Conservation (phyloP, 1,140 invertebrate genomes). For the Sesamia nonagrioides region DNA sequence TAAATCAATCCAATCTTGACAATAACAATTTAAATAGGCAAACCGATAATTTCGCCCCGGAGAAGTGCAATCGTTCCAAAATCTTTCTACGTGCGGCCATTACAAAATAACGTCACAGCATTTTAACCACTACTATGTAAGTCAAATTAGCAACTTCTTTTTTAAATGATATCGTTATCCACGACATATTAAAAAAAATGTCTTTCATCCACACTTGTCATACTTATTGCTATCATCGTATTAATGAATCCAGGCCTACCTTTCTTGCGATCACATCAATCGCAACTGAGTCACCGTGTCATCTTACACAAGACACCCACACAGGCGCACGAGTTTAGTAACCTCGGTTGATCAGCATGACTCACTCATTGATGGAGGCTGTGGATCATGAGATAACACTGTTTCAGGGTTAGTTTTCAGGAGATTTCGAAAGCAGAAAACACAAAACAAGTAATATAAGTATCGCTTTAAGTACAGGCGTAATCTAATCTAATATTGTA, state of each 20-base stretch:
- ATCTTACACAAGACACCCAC: conserved; percentile 37
- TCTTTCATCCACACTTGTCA: background rate
- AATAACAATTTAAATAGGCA: too few species aligned
- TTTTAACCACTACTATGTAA: too few species aligned
- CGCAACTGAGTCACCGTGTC: conserved; percentile 39
- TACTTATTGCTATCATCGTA: background rate
- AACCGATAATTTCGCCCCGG: too few species aligned
- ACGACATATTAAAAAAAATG: too few species aligned
- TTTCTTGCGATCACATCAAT: conserved; percentile 14
- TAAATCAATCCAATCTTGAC: too few species aligned
- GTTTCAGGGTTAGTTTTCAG: background rate
- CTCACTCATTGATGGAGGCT: conserved; percentile 21
- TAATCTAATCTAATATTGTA: too few species aligned
- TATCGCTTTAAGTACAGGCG: too few species aligned
- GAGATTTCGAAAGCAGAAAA: background rate
- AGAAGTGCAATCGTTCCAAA: too few species aligned
- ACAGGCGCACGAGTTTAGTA: conserved; percentile 33
- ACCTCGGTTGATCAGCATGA: conserved; percentile 19
- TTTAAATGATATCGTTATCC: too few species aligned
- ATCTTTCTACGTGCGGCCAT: too few species aligned
- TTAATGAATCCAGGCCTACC: conserved; percentile 32
- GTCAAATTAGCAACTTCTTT: too few species aligned
- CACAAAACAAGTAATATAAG: background rate
- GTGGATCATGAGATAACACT: background rate
- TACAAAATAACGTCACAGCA: too few species aligned